Percentiles rank a stretch among this genome's conserved stretches.
Conservation (phyloP, 2,888 invertebrate species). For the Amphimallon solstitiale region DNA sequence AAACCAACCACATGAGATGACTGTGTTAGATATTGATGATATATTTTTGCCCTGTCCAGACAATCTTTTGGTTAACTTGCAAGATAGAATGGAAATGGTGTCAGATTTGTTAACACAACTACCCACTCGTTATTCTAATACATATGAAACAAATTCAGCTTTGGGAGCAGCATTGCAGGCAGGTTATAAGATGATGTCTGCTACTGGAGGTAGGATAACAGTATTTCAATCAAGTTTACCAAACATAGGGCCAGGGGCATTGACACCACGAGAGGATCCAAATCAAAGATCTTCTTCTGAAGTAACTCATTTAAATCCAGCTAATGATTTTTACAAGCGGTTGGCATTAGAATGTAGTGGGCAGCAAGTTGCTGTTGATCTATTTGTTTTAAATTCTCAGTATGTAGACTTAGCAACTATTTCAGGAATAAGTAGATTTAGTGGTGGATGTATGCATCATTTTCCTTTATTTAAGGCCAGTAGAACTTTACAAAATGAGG, state of each 20-base stretch:
- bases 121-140: conserved; percentile 74
- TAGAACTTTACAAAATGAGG: conserved; percentile 76
- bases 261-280: conserved; percentile 89
- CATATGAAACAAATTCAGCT: conserved; percentile 81
- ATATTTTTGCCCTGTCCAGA: conserved; percentile 95
- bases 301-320: conserved; percentile 88
- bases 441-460: conserved; percentile 92
- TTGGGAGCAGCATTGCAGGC: conserved; percentile 94
- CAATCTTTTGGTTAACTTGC: conserved; percentile 90
- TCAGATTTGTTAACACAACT: conserved; percentile 80
- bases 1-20: conserved; percentile 87
- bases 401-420: conserved; percentile 95
- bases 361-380: conserved; percentile 94
- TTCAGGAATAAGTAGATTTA: conserved; percentile 93
- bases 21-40: conserved; percentile 93
- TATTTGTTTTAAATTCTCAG: conserved; percentile 92
- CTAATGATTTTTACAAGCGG: conserved; percentile 97
- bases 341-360: conserved; percentile 96
- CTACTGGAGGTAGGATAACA: conserved; percentile 94
- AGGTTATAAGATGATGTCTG: conserved; percentile 89
- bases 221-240: conserved; percentile 93
- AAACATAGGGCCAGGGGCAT: conserved; percentile 86
- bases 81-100: conserved; percentile 82
- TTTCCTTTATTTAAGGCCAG: conserved; percentile 86
- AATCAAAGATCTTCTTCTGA: conserved; percentile 82